Evolutionary conservation across 1,140 invertebrate genomes (phyloP).

Genomic region (Nephila pilipes): DNA sequence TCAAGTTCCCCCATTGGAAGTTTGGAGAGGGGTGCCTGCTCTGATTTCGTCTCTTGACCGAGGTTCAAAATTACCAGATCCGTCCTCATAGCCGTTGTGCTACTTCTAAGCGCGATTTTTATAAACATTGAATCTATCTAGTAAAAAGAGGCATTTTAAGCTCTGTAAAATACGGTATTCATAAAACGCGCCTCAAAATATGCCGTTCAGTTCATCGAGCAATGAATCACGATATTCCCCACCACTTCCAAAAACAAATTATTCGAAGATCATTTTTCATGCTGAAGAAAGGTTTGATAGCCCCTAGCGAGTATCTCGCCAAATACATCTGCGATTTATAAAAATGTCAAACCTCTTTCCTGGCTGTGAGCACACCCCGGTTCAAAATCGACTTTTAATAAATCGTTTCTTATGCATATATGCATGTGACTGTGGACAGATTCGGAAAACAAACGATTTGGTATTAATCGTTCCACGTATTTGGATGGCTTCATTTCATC

Average conservation of each 20-base stretch:
- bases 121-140: too few species aligned
- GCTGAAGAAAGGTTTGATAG: not conserved
- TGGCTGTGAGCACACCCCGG: not conserved
- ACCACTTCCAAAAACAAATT: not conserved
- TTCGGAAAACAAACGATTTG: not conserved
- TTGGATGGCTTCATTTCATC: slow-evolving; percentile 10
- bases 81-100: too few species aligned
- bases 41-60: too few species aligned
- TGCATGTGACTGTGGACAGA: not conserved
- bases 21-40: too few species aligned
- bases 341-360: not conserved
- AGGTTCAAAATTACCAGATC: too few species aligned
- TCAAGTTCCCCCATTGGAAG: too few species aligned
- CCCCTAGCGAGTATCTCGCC: not conserved
- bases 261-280: not conserved
- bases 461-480: not conserved
- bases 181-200: too few species aligned
- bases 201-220: too few species aligned
- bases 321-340: not conserved
- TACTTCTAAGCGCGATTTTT: too few species aligned
- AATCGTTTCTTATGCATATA: not conserved
- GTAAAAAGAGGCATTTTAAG: too few species aligned
- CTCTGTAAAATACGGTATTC: too few species aligned
- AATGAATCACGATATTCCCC: not conserved
- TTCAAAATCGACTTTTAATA: not conserved